These are phyloP conservation scores for Coelopa pilipes DNA, from an alignment of 2,888 invertebrate species.

Conservation along the genomic window DNA sequence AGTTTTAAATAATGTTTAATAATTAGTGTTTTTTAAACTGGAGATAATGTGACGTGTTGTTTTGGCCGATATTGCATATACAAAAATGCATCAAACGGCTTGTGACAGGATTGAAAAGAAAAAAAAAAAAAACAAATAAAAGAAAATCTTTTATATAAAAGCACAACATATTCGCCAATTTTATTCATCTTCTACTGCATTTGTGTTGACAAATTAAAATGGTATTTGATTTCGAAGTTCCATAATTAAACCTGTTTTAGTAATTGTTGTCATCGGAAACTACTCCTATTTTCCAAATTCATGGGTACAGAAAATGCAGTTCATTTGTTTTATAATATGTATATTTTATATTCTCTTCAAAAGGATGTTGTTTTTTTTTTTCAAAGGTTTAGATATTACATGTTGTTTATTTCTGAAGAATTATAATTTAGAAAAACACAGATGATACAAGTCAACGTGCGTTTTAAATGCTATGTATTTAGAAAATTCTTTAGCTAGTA, in stretches of 20 bases:
- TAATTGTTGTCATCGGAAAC: too few species aligned
- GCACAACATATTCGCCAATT: neutral
- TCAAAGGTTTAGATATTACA: neutral
- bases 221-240: too few species aligned
- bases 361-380: neutral
- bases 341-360: neutral
- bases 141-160: constrained; percentile 27
- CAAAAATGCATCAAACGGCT: constrained; percentile 5
- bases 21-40: constrained; percentile 36
- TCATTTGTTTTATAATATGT: neutral
- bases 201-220: too few species aligned
- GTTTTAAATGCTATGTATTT: constrained; percentile 21
- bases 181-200: too few species aligned
- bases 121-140: constrained; percentile 13
- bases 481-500: constrained; percentile 26
- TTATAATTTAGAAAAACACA: constrained; percentile 28
- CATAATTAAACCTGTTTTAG: too few species aligned
- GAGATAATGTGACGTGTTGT: constrained; percentile 41
- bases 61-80: constrained; percentile 30
- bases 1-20: constrained; percentile 34
- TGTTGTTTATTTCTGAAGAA: constrained; percentile 9
- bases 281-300: too few species aligned
- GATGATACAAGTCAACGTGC: neutral
- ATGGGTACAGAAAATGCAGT: too few species aligned
- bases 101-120: constrained; percentile 26